Base-by-base conservation (phyloP, 2,888 invertebrate genomes). In the Pardosa pseudoannulata region DNA sequence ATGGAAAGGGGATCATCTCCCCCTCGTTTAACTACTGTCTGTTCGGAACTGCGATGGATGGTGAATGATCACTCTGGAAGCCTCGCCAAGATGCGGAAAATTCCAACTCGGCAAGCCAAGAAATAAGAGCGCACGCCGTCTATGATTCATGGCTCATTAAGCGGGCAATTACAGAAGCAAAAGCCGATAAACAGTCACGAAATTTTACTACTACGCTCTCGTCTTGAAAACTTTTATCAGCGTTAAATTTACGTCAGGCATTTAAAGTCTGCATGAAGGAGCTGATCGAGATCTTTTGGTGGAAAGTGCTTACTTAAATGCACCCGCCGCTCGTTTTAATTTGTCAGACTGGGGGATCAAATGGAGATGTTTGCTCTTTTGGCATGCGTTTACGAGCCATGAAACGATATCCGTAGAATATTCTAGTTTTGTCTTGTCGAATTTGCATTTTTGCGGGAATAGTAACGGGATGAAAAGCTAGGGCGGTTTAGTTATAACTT, bases 141-240 rank as follows among this genome's bases (percentile, higher is more conserved):
- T 67, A 72, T 36, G 46, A 65, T 7, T 36, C 65, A 83, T 71
- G 73, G 73, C 83, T 78, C 83, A 85, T 85, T 85, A 85, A 72
- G 36, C 62, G 13, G 29, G 83, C 83, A 85, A 85, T 85, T 85
- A 85, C 83, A 78, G 73, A 73, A 68, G 83, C 74, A 64, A 81
- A 80, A 81, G 74, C 83, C 83, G 83, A 85, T 85, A 85, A 85
- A 85, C 73, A 85, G 72, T 78, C 39, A 39, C 72, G 72, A 85
- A 85, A 85, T 85, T 85, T 85, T 85, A 85, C 83, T 73, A 68
- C 78, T 67, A 28, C 46, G 62, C 82, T 64, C 68, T 41, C 71
- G 73, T 68, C 67, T 29, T 36, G 72, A 67, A 73, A 85, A 85
- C 76, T 85, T 85, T 85, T 78, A 85, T 85, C 83, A 78, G 83